Base-by-base conservation (phyloP, 2,888 invertebrate species). In the Cosmopolites sordidus region DNA sequence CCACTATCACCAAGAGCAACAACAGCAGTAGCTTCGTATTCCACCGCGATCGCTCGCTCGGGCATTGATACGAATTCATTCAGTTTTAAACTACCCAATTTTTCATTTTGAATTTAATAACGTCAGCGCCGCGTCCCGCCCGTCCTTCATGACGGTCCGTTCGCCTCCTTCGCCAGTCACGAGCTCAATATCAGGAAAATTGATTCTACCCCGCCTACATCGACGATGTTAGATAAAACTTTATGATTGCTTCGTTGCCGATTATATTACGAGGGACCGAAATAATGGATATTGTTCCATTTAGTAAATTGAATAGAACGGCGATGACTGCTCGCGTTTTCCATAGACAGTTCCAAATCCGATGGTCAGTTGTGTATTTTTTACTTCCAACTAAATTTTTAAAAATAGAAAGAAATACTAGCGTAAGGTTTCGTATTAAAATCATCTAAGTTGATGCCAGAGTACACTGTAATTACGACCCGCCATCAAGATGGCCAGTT, bases 21-120 rank as follows among this genome's bases (percentile, higher is more conserved):
- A n/a, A n/a, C n/a, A n/a, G n/a, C n/a, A n/a, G n/a, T n/a, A n/a
- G n/a, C n/a, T n/a, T n/a, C n/a, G n/a, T n/a, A n/a, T n/a, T n/a
- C n/a, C n/a, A n/a, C n/a, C n/a, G n/a, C n/a, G n/a, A n/a, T n/a
- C n/a, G n/a, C n/a, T n/a, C n/a, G n/a, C n/a, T n/a, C n/a, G n/a
- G n/a, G n/a, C n/a, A n/a, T n/a, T n/a, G n/a, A n/a, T n/a, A n/a
- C 33, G n/a, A 12, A 33, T 5, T 11, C 67, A 68, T 71, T 72
- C 73, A 73, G 73, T 73, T 73, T 73, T 71, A 73, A 73, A 73
- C 72, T 72, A 72, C 70, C 73, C 73, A 73, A 73, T 73, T 73
- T 73, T 73, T 73, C 73, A 73, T 73, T 73, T 72, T 69, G 71
- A 70, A 73, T 73, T 73, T 73, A 73, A 73, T 73, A 73, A 73